A percentile compares a stretch with the other conserved stretches of the same genome.
Evolutionary conservation across 2,113 vertebrate genomes (phyloP).

Genomic region (Polyodon spathula): DNA sequence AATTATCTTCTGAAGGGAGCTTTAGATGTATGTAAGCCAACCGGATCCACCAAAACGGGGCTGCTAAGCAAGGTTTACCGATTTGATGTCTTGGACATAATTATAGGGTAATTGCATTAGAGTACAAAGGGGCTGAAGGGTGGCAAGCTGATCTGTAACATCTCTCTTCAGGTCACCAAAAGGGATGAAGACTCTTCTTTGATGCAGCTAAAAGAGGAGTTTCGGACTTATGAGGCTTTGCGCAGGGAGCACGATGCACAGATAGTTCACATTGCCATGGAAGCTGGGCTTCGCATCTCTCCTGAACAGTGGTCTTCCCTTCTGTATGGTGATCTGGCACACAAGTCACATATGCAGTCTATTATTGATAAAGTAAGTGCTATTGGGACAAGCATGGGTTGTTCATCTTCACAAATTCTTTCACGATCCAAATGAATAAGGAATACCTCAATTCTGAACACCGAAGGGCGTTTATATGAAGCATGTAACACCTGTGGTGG

Average conservation of each 20-base stretch:
- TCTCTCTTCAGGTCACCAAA: conserved; percentile 76
- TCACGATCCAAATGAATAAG: too few relatives aligned
- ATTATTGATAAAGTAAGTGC: conserved; percentile 97
- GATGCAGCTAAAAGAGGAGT: conserved; percentile 95
- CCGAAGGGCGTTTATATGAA: too few relatives aligned
- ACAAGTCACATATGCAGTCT: conserved; percentile 97
- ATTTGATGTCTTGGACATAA: too few relatives aligned
- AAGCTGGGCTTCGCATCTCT: conserved; percentile 90
- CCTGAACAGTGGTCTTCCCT: conserved; percentile 96
- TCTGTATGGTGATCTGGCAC: conserved; percentile 88
- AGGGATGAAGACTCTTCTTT: conserved; percentile 94
- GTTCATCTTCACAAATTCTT: too few relatives aligned
- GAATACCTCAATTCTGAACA: too few relatives aligned
- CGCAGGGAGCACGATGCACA: conserved; percentile 89
- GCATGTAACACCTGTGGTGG: too few relatives aligned
- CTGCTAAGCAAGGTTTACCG: too few relatives aligned
- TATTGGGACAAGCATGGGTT: too few relatives aligned
- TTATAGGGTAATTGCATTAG: too few relatives aligned
- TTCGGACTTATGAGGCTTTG: conserved; percentile 86
- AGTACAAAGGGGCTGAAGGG: not conserved
- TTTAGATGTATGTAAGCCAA: too few relatives aligned
- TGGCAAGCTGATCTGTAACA: not conserved
- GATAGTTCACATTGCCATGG: conserved; percentile 96
- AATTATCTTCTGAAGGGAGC: too few relatives aligned
- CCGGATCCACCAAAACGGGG: too few relatives aligned